Evolutionary conservation across 2,113 vertebrate species (phyloP), one percentile per base, ranked within the genome.

Genomic region (Balaenoptera acutorostrata): DNA sequence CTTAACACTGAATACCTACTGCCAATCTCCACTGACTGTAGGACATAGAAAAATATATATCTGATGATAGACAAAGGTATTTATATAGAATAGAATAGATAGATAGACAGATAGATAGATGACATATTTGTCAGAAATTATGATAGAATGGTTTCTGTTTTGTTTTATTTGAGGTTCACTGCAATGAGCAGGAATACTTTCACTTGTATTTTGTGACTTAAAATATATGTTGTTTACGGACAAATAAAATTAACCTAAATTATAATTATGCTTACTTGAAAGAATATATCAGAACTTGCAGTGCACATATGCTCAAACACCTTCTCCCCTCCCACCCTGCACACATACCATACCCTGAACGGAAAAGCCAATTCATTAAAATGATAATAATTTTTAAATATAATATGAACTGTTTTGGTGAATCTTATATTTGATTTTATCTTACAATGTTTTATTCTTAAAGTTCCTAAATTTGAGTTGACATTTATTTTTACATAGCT

Each of bases 401-500:
- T 41, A 87, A 64, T 88, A 82, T 66, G 18, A 88, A 68, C 31
- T 61, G 0, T 23, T 91, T 95, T 89, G 55, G 63, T 96, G 55
- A 95, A 66, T 75, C 33, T 81, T 80, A 4, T 15, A 80, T 55
- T 55, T 66, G n/a, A 82, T 10, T 78, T 95, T 91, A 82, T 83
- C 95, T 92, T 93, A 68, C 8, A 95, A 41, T 95, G 33, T 95
- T 86, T 88, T 93, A 41, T 33, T 74, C 6, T 89, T 82, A 78
- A 95, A 93, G 33, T 87, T 94, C 49, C 49, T 88, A 95, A 92
- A 75, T 74, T 78, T 91, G 10, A 87, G 9, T 92, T 96, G 82
- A 86, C 49, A 87, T 94, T 95, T 89, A 95, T 85, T 90, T 96
- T 55, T 59, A 59, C 75, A 61, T 84, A 94, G 33, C 2, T 93